Percentiles rank a stretch among this genome's conserved stretches.
Evolutionary conservation across 2,797 vertebrate species (phyloP).

Genomic region (Pseudochirops cupreus): DNA sequence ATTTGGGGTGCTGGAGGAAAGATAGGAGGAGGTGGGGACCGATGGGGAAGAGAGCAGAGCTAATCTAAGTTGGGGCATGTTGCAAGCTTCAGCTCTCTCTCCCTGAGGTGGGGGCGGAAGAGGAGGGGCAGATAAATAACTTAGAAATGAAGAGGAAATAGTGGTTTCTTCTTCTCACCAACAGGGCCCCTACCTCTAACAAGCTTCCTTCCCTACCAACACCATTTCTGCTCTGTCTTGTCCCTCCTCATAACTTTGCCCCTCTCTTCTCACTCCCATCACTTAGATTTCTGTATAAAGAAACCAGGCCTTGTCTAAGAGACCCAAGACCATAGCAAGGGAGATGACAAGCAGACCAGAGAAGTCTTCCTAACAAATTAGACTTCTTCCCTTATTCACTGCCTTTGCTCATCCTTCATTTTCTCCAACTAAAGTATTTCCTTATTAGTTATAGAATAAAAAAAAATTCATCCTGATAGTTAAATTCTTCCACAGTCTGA

Average conservation of each 20-base stretch:
- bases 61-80: constrained; percentile 8
- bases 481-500: background rate
- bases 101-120: constrained; percentile 39
- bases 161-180: constrained; percentile 78
- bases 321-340: background rate
- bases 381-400: background rate
- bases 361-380: background rate
- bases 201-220: background rate
- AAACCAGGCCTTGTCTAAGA: background rate
- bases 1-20: background rate
- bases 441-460: background rate
- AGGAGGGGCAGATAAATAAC: constrained; percentile 55
- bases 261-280: constrained; percentile 52
- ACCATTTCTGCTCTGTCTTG: background rate
- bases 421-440: constrained; percentile 17
- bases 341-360: background rate
- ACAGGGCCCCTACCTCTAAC: constrained; percentile 70
- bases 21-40: background rate
- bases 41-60: background rate
- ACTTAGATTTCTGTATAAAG: constrained; percentile 48
- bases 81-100: constrained; percentile 15
- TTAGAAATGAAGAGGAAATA: constrained; percentile 75
- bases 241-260: constrained; percentile 51
- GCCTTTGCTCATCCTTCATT: constrained; percentile 1
- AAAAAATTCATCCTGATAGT: background rate